Base-by-base conservation (phyloP, 2,797 vertebrate species). In the Nyctibius grandis region DNA sequence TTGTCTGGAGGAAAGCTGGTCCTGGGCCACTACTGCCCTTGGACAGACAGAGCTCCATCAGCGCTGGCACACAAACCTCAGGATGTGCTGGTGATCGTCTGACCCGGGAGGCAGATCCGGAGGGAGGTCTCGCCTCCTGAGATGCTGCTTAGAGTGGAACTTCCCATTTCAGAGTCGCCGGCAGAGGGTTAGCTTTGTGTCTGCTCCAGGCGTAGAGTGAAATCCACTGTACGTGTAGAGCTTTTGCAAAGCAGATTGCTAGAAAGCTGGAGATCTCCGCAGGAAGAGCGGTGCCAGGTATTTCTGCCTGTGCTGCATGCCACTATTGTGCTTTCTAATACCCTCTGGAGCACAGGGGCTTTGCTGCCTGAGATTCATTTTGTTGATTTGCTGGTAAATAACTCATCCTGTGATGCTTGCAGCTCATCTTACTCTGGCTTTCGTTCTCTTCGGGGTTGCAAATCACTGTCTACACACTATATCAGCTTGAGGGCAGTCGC, bases 321-420 rank as follows among this genome's bases (percentile, higher is more conserved):
- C 26, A 25, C 91, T 86, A 1, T 31, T 90, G 77, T 91, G 84
- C 84, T 89, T 91, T 74, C 68, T 90, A 45, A 96, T 92, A 65
- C 74, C 57, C 90, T 86, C 90, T 81, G 84, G 68, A 94, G 86
- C 76, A 70, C 48, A 21, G 61, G 54, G 85, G 47, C 85, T 90
- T 91, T 85, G 67, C 70, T 95, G 89, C 53, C 77, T 74, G 56
- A 73, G 85, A 86, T 82, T 76, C 10, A 16, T 75, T 95, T 82
- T 72, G 82, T 81, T 90, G 86, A 94, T 81, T 57, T 94, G 38
- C 70, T 91, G 68, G 86, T 95, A 90, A 94, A 93, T 91, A 85
- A 74, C 82, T 88, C 64, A 63, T 69, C 61, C 70, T 90, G 54
- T 60, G 80, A 82, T 70, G 78, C 51, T 77, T 78, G 53, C 72